Evolutionary conservation across 2,797 vertebrate genomes (phyloP).

Genomic region (Peromyscus eremicus): DNA sequence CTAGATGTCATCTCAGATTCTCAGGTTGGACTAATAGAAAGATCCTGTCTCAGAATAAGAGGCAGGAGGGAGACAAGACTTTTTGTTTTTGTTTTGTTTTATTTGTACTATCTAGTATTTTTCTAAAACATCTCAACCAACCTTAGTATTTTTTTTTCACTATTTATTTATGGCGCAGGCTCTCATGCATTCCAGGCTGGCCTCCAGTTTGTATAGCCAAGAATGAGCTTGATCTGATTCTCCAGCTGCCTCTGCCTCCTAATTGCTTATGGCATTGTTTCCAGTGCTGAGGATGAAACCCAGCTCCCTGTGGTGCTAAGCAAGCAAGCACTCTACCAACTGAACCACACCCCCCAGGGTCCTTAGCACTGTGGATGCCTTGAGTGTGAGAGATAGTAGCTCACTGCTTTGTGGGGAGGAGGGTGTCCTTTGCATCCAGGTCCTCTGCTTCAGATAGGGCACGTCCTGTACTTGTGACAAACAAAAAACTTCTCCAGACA

Average conservation of each 20-base stretch:
- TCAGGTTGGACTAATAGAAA: background rate
- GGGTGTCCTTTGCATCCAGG: background rate
- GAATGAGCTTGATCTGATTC: background rate
- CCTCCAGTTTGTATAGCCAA: background rate
- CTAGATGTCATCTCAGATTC: slow-evolving; percentile 20
- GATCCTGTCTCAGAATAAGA: background rate
- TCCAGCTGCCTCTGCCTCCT: background rate
- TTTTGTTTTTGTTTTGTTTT: background rate
- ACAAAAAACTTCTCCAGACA: background rate
- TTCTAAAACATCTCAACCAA: slow-evolving; percentile 17
- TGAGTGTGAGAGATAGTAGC: background rate
- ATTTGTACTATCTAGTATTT: background rate
- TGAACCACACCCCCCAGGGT: too few relatives aligned
- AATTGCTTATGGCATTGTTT: background rate
- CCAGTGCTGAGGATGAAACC: background rate
- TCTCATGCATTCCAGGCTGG: background rate
- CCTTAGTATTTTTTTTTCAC: background rate
- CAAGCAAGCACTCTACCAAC: background rate
- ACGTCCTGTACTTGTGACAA: background rate
- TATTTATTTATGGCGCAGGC: background rate
- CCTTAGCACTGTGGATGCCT: background rate
- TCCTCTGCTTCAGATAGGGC: background rate
- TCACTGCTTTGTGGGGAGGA: background rate
- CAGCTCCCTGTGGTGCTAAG: background rate
- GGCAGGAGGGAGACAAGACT: background rate